phyloP scores from a whole-genome alignment of 2,113 vertebrate genomes.

The Myotis lucifugus region DNA sequence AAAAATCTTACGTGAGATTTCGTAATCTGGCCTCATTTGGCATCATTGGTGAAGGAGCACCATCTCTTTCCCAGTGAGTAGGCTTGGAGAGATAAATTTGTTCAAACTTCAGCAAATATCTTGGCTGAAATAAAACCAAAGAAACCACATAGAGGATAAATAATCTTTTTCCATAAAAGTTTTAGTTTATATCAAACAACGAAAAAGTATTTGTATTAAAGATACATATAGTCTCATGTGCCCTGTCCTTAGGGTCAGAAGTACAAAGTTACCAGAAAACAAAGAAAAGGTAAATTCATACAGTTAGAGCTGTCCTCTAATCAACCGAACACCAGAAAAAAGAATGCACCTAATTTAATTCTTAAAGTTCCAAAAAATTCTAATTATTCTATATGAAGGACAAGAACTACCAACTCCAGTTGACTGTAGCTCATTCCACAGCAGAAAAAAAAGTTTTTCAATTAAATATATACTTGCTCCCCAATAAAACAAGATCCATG shows the following conservation, averaged over 20 bases:
- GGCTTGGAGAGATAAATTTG: conserved; percentile 99
- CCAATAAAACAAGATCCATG: conserved; percentile 40
- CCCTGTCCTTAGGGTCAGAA: not conserved
- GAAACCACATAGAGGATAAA: not conserved
- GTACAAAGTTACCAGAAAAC: not conserved
- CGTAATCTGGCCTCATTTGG: conserved; percentile 97
- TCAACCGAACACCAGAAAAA: not conserved
- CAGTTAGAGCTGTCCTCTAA: not conserved
- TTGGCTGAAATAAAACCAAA: conserved; percentile 88
- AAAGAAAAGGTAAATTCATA: conserved; percentile 33
- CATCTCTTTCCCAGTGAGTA: conserved; percentile 99
- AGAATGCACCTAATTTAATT: not conserved
- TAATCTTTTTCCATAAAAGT: not conserved
- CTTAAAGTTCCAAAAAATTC: not conserved
- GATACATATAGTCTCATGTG: not conserved
- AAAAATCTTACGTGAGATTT: conserved; percentile 93
- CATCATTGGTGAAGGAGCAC: conserved; percentile 99
- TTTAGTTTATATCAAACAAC: conserved; percentile 2
- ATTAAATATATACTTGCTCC: not conserved
- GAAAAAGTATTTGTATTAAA: conserved; percentile 14
- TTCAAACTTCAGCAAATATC: conserved; percentile 97
- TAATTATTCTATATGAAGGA: not conserved
- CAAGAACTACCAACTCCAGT: not conserved
- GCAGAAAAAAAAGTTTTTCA: not conserved
- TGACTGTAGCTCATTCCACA: not conserved